A percentile compares a stretch with the other conserved stretches of the same genome.
Evolutionary conservation across 2,797 vertebrate species (phyloP).

Genomic region (Xenops minutus): DNA sequence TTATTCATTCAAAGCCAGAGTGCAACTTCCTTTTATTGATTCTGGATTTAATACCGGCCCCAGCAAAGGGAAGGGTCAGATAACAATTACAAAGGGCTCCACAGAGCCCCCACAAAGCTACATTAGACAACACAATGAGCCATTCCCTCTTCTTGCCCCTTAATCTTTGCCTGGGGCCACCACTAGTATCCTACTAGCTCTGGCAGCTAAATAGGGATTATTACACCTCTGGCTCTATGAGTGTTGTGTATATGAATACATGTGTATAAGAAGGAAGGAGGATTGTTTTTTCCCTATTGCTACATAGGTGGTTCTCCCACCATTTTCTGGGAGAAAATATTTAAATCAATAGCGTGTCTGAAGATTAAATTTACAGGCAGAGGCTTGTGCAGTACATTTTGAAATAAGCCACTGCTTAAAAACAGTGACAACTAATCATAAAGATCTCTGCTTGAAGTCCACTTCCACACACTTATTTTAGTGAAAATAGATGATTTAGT

Average conservation of each 20-base stretch:
- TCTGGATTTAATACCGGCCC: not conserved
- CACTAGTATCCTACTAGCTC: not conserved
- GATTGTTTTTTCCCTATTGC: not conserved
- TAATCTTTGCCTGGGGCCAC: slow-evolving; percentile 24
- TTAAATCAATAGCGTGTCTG: not conserved
- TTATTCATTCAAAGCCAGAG: not conserved
- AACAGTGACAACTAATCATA: not conserved
- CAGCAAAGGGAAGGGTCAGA: not conserved
- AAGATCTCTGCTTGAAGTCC: not conserved
- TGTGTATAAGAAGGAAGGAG: not conserved
- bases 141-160: not conserved
- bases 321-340: not conserved
- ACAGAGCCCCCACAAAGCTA: not conserved
- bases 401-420: not conserved
- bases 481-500: not conserved
- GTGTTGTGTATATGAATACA: not conserved
- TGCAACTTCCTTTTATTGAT: not conserved
- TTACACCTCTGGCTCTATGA: not conserved
- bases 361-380: not conserved
- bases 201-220: not conserved
- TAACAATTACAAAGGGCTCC: not conserved
- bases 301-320: not conserved
- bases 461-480: not conserved
- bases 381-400: not conserved
- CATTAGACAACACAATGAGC: not conserved